Base-by-base conservation (phyloP, 2,888 invertebrate species). In the Aphodius granarius region DNA sequence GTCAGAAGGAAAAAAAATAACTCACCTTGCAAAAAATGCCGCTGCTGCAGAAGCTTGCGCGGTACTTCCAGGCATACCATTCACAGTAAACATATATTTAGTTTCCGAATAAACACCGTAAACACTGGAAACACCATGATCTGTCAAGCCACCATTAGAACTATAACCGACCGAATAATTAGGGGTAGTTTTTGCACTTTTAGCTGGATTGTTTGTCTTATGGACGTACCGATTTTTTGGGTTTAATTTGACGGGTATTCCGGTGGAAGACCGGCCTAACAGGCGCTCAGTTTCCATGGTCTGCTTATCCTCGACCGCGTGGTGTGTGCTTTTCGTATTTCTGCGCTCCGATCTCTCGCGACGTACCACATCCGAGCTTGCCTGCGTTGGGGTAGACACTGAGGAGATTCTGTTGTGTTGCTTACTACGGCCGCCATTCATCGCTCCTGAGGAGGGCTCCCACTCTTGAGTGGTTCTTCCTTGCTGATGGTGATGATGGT, bases 21-120 rank as follows among this genome's bases (percentile, higher is more conserved):
- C 88, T 87, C 84, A 90, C 90, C 90, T 89, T 84, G 90, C 90
- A 83, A 90, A 90, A 86, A 90, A 90, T 78, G 90, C 90, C 76
- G 90, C 90, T 68, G 90, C 90, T 72, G 90, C 90, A 74, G 89
- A 89, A 68, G 89, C 88, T 81, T 90, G 90, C 71, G 89, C 89
- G 75, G 88, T 86, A 81, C 88, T 88, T 75, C 88, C 89, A 17
- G 88, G 88, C 77, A 88, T 83, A 43, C 89, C 88, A 82, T 88
- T 89, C 73, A 89, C 89, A 80, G 89, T 88, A 83, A 89, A 89
- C 75, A 89, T 88, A 82, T 89, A 90, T 83, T 89, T 89, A 73
- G 89, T 88, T 82, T 89, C 89, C 78, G 86, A 84, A 80, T 85
- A 87, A 79, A 87, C 86, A 81, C 86, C 86, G 78, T 83, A 86